phyloP scores from a whole-genome alignment of 2,888 invertebrate genomes.

The Anticlea derivata region DNA sequence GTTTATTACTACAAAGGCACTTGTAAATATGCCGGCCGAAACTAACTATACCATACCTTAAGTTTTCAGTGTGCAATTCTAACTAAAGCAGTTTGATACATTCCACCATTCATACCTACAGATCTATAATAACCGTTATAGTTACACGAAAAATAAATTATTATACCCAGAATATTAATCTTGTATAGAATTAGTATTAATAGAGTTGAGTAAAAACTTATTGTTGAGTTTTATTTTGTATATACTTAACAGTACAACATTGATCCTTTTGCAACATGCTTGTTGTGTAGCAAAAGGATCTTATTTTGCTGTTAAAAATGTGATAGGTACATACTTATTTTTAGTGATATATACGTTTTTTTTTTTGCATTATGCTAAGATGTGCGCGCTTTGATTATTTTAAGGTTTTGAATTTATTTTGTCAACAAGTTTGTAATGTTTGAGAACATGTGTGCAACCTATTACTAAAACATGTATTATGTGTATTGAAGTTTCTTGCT shows the following conservation, averaged over 20 bases:
- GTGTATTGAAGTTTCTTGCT: slow-evolving; percentile 20
- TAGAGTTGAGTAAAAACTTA: slow-evolving; percentile 55
- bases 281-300: slow-evolving; percentile 12
- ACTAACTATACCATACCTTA: slow-evolving; percentile 44
- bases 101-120: slow-evolving; percentile 45
- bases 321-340: too few relatives aligned
- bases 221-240: slow-evolving; percentile 51
- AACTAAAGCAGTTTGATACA: slow-evolving; percentile 45
- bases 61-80: slow-evolving; percentile 66
- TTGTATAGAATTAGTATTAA: slow-evolving; percentile 70
- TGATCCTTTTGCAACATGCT: slow-evolving; percentile 14
- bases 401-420: slow-evolving; percentile 3
- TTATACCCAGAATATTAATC: slow-evolving; percentile 57
- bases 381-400: not conserved
- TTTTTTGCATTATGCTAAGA: not conserved
- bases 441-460: slow-evolving; percentile 16
- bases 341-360: not conserved
- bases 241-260: too few relatives aligned
- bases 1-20: slow-evolving; percentile 48
- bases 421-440: slow-evolving; percentile 12
- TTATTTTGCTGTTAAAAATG: not conserved
- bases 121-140: slow-evolving; percentile 19
- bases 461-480: slow-evolving; percentile 25
- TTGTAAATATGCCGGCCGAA: slow-evolving; percentile 66
- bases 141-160: slow-evolving; percentile 40